Conservation (phyloP, 2,113 vertebrate species). For the Manacus vitellinus region DNA sequence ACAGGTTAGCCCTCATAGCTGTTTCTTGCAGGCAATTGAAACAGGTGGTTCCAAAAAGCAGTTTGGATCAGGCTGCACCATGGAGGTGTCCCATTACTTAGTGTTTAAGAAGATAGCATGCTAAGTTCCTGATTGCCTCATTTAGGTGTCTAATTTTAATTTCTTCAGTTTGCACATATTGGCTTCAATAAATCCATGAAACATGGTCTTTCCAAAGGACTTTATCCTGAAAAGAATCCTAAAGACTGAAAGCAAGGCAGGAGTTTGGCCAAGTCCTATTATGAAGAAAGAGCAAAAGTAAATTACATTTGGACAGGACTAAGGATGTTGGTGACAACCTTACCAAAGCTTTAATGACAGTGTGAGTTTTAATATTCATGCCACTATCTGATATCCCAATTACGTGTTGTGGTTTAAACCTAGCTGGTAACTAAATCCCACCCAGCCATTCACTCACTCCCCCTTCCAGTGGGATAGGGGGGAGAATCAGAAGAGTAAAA, state of each 20-base stretch:
- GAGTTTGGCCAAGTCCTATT: background rate
- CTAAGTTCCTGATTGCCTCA: background rate
- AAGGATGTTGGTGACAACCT: background rate
- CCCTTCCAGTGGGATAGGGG: no score
- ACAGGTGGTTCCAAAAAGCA: background rate
- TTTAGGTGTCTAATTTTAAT: background rate
- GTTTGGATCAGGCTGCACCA: background rate
- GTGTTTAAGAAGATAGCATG: background rate
- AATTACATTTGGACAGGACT: background rate
- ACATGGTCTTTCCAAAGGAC: background rate
- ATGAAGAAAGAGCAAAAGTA: background rate
- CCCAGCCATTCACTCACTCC: background rate
- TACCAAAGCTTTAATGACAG: background rate
- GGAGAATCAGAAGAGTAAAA: background rate
- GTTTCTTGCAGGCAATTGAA: background rate
- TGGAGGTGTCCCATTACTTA: background rate
- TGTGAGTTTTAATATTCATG: background rate
- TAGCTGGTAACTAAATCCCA: background rate
- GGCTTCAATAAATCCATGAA: background rate
- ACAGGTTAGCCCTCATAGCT: background rate
- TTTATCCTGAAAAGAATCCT: background rate
- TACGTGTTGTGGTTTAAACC: background rate
- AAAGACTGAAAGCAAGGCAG: background rate
- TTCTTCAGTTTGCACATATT: background rate
- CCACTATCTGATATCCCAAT: background rate